Base-by-base conservation (phyloP, 2,888 invertebrate species). In the Diadegma fenestrale region DNA sequence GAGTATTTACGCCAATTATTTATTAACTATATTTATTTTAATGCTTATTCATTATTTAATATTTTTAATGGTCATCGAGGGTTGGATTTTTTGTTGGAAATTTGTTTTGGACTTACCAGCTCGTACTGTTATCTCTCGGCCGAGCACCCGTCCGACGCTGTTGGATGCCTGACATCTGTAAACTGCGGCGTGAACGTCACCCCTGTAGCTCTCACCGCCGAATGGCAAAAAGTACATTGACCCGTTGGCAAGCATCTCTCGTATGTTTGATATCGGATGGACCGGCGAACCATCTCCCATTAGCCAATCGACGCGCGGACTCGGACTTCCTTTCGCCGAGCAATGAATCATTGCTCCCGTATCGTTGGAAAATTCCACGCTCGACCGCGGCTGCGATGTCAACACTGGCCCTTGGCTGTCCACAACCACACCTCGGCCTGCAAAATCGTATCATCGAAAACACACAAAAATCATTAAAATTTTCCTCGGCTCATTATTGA, bases 141-240 rank as follows among this genome's bases (percentile, higher is more conserved):
- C 98, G 90, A 98, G 95, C 73, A 98, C 96, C 78, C 95, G 95
- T 51, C 97, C 97, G 83, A 97, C 96, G 87, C 95, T 94, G 94
- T 97, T 97, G 89, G 94, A 94, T 2, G 94, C 94, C 89, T 93
- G 93, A 89, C 96, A 96, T 92, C 98, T 95, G 95, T 98, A 98
- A 83, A 96, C 96, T 88, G 97, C 96, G 72, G 97, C 96, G 94
- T 98, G 98, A 79, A 98, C 96, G 93, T 98, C 97, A 91, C 97
- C 96, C 71, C 97, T 95, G 94, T 97, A 98, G 89, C 96, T 95
- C 90, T 97, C 97, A 73, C 96, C 96, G 10, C 97, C 95, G 94
- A 99, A 98, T 4, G 98, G 97, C 86, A 96, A 96, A 94, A 99
- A 97, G 94, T 97, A 96, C 93, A 99, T 95, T 77, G 98, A 98